phyloP scores from a whole-genome alignment of 2,888 invertebrate genomes.

The Lasiommata megera region DNA sequence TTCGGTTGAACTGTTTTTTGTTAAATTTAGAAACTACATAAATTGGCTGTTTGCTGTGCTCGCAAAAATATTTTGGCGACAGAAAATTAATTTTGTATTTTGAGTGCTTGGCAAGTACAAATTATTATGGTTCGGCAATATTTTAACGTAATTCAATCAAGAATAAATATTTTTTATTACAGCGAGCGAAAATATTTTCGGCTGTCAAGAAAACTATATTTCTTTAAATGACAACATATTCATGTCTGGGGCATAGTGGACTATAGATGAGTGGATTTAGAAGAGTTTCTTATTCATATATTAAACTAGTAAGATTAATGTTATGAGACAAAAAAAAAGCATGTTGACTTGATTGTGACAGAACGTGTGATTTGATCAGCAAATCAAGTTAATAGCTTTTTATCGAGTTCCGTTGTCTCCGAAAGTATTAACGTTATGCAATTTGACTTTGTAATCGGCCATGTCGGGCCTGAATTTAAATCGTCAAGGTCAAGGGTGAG shows the following conservation, averaged over 20 bases:
- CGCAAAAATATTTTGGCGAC: neutral
- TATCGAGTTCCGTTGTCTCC: constrained; percentile 15
- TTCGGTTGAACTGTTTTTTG: neutral
- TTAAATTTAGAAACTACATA: neutral
- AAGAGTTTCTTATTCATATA: neutral
- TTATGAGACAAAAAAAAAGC: no score
- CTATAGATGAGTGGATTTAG: no score
- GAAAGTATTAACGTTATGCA: constrained; percentile 21
- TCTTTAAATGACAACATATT: no score
- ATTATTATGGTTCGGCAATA: neutral
- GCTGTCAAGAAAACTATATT: no score
- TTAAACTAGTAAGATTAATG: no score
- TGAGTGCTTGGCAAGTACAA: neutral
- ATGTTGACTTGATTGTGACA: neutral
- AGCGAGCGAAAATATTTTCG: no score
- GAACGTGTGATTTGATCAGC: neutral
- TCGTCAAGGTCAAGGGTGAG: constrained; percentile 28
- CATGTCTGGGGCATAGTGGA: no score
- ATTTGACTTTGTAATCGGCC: constrained; percentile 22
- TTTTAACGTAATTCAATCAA: neutral
- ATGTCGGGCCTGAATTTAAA: constrained; percentile 21
- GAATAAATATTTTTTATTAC: no score
- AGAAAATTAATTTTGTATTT: neutral
- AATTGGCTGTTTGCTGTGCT: neutral
- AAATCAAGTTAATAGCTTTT: constrained; percentile 9